Percentiles rank a stretch among this genome's conserved stretches.
Conservation (phyloP, 2,888 invertebrate genomes). For the Lasioglossum calceatum region DNA sequence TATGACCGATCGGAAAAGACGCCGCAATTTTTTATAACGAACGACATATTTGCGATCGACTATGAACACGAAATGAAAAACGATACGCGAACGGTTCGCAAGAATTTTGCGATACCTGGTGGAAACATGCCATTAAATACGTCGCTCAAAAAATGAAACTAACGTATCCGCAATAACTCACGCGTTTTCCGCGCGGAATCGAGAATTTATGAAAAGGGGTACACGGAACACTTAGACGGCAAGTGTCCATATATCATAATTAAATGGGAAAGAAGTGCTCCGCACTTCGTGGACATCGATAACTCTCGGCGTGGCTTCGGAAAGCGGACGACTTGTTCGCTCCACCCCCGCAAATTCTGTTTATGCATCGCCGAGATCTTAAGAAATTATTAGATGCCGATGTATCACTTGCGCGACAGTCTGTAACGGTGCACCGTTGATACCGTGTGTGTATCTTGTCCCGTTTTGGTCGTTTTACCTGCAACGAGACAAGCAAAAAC, state of each 20-base stretch:
- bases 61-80: not conserved
- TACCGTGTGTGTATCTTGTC: not conserved
- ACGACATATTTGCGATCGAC: not conserved
- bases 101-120: not conserved
- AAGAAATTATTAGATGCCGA: conserved; percentile 53
- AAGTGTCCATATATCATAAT: conserved; percentile 79
- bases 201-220: conserved; percentile 62
- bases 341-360: conserved; percentile 70
- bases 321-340: conserved; percentile 66
- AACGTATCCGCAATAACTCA: conserved; percentile 41
- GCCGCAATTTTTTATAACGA: not conserved
- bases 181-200: conserved; percentile 44
- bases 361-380: conserved; percentile 62
- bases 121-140: not conserved
- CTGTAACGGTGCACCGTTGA: conserved; percentile 28
- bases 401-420: conserved; percentile 37
- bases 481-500: conserved; percentile 15
- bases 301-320: conserved; percentile 66
- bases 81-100: not conserved
- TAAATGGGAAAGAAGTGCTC: conserved; percentile 78
- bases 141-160: conserved; percentile 4
- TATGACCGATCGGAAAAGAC: not conserved
- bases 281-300: conserved; percentile 57
- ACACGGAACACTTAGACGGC: conserved; percentile 51
- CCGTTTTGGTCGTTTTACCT: not conserved